Conservation (phyloP, 2,797 vertebrate species). For the Nannoperca australis region DNA sequence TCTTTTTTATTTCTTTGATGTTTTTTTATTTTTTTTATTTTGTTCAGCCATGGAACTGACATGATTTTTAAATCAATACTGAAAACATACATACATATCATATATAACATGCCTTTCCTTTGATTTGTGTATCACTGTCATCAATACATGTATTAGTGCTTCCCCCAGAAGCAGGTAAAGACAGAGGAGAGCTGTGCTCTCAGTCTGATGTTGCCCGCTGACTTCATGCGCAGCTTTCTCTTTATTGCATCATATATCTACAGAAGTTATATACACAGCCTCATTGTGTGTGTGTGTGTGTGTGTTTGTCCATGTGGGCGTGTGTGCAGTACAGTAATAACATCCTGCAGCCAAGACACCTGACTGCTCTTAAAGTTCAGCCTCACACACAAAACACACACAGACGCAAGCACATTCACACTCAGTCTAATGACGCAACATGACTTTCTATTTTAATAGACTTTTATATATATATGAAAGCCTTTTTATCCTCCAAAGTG, state of each 20-base stretch:
- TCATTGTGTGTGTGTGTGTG: background rate
- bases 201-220: background rate
- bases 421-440: too few species aligned
- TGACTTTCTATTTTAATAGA: background rate
- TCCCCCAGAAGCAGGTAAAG: constrained; percentile 19
- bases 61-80: constrained; percentile 18
- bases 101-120: constrained; percentile 4
- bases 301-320: background rate
- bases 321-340: background rate
- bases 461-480: background rate
- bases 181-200: constrained; percentile 20
- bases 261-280: constrained; percentile 1
- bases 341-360: constrained; percentile 9
- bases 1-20: background rate
- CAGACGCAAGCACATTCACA: background rate
- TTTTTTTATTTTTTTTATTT: background rate
- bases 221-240: constrained; percentile 24
- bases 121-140: constrained; percentile 20
- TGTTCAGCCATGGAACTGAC: background rate
- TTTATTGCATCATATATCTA: constrained; percentile 46
- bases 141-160: constrained; percentile 15
- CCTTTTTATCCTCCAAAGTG: background rate
- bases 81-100: constrained; percentile 13
- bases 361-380: constrained; percentile 19
- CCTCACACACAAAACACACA: background rate